phyloP scores from a whole-genome alignment of 2,888 invertebrate genomes.

The Standfussiana lucernea region DNA sequence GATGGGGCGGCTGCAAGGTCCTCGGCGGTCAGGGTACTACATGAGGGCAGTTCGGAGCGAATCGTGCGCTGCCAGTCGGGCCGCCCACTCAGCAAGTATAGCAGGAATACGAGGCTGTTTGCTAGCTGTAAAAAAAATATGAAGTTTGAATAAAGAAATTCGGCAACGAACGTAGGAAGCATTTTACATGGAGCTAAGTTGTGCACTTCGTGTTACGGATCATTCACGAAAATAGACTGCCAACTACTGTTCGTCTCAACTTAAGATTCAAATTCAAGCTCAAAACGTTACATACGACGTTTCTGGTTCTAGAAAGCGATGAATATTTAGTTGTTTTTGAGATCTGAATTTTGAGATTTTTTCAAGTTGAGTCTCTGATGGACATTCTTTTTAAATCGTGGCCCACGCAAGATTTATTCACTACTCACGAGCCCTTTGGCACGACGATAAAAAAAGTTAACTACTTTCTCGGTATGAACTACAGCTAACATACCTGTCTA shows the following conservation, averaged over 20 bases:
- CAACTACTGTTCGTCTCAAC: not conserved
- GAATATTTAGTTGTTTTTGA: not conserved
- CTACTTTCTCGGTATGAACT: not conserved
- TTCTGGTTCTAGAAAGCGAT: not conserved
- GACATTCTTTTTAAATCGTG: not conserved
- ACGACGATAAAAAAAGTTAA: not conserved
- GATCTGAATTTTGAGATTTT: not conserved
- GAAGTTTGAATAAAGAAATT: not conserved
- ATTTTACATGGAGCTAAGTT: not conserved
- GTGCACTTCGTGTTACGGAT: not conserved
- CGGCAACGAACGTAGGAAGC: not conserved
- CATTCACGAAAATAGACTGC: not conserved
- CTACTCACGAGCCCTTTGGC: not conserved
- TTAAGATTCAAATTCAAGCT: slow-evolving; percentile 5
- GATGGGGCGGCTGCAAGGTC: slow-evolving; percentile 93
- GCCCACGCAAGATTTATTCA: not conserved
- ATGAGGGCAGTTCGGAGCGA: slow-evolving; percentile 91
- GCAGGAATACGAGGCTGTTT: slow-evolving; percentile 94
- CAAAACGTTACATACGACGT: too few species aligned
- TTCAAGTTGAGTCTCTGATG: not conserved
- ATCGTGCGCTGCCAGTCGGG: slow-evolving; percentile 92
- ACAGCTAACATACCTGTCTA: not conserved
- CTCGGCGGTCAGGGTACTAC: slow-evolving; percentile 90
- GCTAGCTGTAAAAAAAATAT: slow-evolving; percentile 91
- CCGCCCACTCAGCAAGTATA: slow-evolving; percentile 93